Base-by-base conservation (phyloP, 2,113 vertebrate species). In the Rhabdornis inornatus region DNA sequence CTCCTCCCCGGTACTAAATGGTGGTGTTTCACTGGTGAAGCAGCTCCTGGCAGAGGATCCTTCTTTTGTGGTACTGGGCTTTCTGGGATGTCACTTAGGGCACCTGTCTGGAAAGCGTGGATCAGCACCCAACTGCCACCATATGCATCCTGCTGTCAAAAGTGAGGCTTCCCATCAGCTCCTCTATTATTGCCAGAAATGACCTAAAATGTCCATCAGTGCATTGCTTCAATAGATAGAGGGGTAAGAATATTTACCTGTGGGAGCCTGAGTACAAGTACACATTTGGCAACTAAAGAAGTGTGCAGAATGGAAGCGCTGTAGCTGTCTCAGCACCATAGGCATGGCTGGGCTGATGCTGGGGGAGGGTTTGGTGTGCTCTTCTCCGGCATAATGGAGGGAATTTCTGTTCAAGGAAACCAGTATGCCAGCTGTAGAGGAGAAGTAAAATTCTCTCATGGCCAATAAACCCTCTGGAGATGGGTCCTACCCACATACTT, bases 261-360 rank as follows among this genome's bases (percentile, higher is more conserved):
- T 33, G 30, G 52, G 11, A 59, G 13, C 75, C 42, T 56, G 42
- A 37, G 52, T 28, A 13, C 23, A 24, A 25, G 45, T 13, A 33
- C 13, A 1, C 15, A 5, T 8, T 5, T 49, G 30, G 18, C 5
- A 3, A 4, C 37, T 52, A 4, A 45, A 83, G 57, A 42, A 11
- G 11, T 2, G 6, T 27, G 39, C 40, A 39, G 30, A 24, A 7
- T 30, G 40, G 64, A 53, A 57, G 45, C 6, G 40, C 33, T 2
- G 3, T 18, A 5, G 50, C 37, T 5, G 0, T 31, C n/a, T 83
- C 2, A 6, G 49, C 52, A 40, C 24, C 0, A 0, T 33, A 8
- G 47, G 37, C 17, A 4, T 64, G 60, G 13, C 60, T 70, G 60
- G 47, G 14, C 61, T 77, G 69, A 3, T 3, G 7, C 59, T 70